Evolutionary conservation across 2,113 vertebrate species (phyloP).

Genomic region (Rhinopomastus cyanomelas): DNA sequence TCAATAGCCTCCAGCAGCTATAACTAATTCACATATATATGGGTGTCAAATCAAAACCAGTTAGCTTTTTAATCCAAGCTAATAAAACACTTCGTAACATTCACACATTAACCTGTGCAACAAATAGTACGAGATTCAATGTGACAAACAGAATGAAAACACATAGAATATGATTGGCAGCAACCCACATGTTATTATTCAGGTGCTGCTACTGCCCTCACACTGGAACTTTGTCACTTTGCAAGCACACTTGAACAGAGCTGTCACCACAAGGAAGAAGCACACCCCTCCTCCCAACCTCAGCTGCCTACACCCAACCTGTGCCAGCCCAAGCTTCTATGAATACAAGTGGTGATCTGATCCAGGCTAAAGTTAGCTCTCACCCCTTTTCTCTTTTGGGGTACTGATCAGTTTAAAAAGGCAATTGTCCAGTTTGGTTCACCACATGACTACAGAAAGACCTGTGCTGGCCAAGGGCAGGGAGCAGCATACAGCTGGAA

Average conservation of each 20-base stretch:
- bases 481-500: background rate
- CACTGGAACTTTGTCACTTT: background rate
- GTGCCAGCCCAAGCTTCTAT: background rate
- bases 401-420: background rate
- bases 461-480: background rate
- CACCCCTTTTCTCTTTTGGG: background rate
- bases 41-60: background rate
- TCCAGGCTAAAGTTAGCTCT: background rate
- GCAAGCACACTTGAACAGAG: background rate
- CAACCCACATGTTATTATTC: background rate
- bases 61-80: background rate
- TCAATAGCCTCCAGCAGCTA: background rate
- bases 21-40: background rate
- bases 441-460: background rate
- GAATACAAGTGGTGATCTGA: background rate
- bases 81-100: background rate
- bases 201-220: background rate
- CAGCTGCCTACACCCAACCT: background rate
- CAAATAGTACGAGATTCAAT: background rate
- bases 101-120: background rate
- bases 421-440: background rate
- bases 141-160: background rate
- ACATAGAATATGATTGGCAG: background rate
- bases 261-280: background rate
- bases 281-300: background rate